Evolutionary conservation across 1,140 invertebrate genomes (phyloP).

Genomic region (Zophobas atratus): DNA sequence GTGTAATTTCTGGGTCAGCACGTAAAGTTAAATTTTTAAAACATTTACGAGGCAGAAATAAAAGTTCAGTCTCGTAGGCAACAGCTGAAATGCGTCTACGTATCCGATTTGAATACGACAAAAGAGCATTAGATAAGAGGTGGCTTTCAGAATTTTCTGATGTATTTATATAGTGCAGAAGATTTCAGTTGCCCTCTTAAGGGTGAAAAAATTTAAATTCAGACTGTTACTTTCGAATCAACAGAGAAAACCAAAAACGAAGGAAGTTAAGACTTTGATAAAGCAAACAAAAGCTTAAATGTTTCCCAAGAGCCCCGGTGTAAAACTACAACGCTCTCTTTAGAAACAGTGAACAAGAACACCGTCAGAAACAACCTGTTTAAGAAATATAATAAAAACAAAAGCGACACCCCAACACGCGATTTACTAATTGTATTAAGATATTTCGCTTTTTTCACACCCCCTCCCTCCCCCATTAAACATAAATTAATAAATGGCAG

Average conservation of each 20-base stretch:
- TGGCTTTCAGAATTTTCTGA: conserved; percentile 34
- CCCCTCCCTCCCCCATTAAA: background rate
- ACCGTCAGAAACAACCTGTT: conserved; percentile 25
- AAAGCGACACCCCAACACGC: background rate
- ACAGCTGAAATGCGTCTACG: conserved; percentile 31
- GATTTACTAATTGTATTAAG: conserved; percentile 35
- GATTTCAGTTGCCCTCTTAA: conserved; percentile 49
- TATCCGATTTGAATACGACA: conserved; percentile 50
- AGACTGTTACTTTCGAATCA: conserved; percentile 52
- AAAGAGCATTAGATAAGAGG: conserved; percentile 51
- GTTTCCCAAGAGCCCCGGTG: conserved; percentile 51
- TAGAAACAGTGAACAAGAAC: conserved; percentile 10
- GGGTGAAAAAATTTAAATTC: conserved; percentile 52
- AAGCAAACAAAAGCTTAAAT: conserved; percentile 59
- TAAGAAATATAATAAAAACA: conserved; percentile 15
- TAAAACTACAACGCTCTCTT: conserved; percentile 30
- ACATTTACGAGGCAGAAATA: conserved; percentile 32
- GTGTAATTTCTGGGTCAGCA: conserved; percentile 22
- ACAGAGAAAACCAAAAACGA: conserved; percentile 56
- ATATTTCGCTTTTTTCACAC: background rate
- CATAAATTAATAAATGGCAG: background rate
- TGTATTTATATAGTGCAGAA: conserved; percentile 40
- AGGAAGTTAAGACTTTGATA: conserved; percentile 55
- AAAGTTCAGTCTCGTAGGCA: conserved; percentile 2
- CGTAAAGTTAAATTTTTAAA: conserved; percentile 16